Evolutionary conservation across 2,888 invertebrate genomes (phyloP).

Genomic region (Dicycla oo): DNA sequence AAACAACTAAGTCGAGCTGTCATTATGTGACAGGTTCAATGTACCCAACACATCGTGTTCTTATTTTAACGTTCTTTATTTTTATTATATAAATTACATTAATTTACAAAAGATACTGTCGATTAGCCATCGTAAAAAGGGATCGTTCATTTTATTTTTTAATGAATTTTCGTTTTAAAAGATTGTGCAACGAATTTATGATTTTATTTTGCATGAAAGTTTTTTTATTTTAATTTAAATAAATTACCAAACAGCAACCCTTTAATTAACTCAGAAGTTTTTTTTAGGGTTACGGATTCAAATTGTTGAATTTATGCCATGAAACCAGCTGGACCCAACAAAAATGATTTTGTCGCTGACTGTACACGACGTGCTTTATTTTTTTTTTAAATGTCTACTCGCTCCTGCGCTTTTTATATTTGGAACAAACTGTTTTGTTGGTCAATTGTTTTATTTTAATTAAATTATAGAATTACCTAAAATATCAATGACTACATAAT

Average conservation of each 20-base stretch:
- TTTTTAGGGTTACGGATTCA: not conserved
- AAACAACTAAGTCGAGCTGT: conserved; percentile 42
- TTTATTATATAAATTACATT: conserved; percentile 33
- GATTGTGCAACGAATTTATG: conserved; percentile 28
- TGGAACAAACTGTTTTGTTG: not conserved
- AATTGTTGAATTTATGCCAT: not conserved
- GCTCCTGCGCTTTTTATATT: not conserved
- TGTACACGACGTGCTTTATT: not conserved
- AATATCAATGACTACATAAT: not conserved
- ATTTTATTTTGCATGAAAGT: conserved; percentile 23
- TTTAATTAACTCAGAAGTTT: conserved; percentile 13
- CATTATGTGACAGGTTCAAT: conserved; percentile 53
- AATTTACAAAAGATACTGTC: conserved; percentile 26
- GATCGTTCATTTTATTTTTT: conserved; percentile 30
- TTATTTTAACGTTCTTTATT: conserved; percentile 28
- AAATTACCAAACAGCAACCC: not conserved
- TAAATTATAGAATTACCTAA: not conserved
- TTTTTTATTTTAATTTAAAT: conserved; percentile 28
- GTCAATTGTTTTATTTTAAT: not conserved
- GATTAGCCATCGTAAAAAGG: conserved; percentile 52
- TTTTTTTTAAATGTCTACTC: not conserved
- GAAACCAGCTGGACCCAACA: not conserved
- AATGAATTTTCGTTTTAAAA: conserved; percentile 25
- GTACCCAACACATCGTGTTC: conserved; percentile 24
- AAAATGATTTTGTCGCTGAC: not conserved